phyloP scores from a whole-genome alignment of 2,797 vertebrate genomes.

The Dromococcyx pavoninus region DNA sequence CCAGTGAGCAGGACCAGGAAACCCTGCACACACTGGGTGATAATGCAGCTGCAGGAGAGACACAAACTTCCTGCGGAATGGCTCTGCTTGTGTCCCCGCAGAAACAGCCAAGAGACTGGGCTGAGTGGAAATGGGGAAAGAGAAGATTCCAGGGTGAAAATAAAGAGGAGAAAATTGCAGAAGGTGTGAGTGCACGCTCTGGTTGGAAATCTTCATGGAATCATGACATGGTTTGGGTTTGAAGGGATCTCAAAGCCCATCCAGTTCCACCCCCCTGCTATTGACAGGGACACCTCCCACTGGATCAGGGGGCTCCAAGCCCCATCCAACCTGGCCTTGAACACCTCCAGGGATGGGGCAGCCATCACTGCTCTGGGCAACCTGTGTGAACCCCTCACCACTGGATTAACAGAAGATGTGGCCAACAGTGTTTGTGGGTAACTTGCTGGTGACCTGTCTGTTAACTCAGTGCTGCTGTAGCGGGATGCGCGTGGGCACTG shows the following conservation, averaged over 20 bases:
- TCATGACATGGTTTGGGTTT: no score
- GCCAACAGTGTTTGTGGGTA: no score
- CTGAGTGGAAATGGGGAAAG: background rate
- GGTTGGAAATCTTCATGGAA: background rate
- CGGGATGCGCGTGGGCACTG: background rate
- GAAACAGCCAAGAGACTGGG: background rate
- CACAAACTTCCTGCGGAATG: background rate
- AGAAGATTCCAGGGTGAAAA: background rate
- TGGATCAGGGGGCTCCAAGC: no score
- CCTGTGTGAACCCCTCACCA: no score
- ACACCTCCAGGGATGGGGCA: no score
- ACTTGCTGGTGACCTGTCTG: background rate
- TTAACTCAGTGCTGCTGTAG: background rate
- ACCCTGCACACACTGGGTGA: background rate
- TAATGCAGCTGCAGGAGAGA: background rate
- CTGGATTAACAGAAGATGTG: no score
- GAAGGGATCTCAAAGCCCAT: no score
- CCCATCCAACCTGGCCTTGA: no score
- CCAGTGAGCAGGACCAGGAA: constrained; percentile 36
- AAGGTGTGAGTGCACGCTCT: background rate
- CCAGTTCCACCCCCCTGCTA: no score
- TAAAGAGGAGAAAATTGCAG: background rate
- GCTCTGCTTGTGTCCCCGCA: background rate
- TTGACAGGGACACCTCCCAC: no score
- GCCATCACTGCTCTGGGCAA: no score